These are phyloP conservation scores for Pelochelys cantorii DNA, from an alignment of 2,797 vertebrate species.

Conservation along the genomic window DNA sequence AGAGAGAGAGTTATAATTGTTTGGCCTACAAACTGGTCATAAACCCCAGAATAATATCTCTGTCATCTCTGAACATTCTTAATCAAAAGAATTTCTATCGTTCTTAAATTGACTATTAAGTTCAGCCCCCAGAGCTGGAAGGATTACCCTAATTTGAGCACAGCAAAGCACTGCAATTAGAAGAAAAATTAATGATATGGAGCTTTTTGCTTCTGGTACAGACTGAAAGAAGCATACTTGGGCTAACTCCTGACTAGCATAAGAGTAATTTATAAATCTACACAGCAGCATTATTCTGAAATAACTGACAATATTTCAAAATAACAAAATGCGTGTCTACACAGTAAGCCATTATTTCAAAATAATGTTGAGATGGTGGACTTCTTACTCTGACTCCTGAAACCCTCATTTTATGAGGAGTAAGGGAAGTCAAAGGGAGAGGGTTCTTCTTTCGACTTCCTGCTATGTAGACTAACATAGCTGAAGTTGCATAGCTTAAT, in stretches of 20 bases:
- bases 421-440: no score
- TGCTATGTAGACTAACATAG: no score
- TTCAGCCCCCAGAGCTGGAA: constrained; percentile 33
- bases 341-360: no score
- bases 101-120: constrained; percentile 16
- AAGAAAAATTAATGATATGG: background rate
- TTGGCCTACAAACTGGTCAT: background rate
- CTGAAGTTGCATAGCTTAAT: no score
- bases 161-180: background rate
- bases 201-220: background rate
- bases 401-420: no score
- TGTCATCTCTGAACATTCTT: no score
- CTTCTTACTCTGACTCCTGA: no score
- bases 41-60: background rate
- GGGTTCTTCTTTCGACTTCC: no score
- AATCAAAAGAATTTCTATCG: background rate
- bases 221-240: background rate
- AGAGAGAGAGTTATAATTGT: background rate
- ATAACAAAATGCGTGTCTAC: no score
- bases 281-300: no score
- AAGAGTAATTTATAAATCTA: background rate
- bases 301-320: no score
- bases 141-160: constrained; percentile 9
- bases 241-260: background rate
- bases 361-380: no score